Evolutionary conservation across 2,113 vertebrate species (phyloP).

Genomic region (Cyanoliseus patagonus): DNA sequence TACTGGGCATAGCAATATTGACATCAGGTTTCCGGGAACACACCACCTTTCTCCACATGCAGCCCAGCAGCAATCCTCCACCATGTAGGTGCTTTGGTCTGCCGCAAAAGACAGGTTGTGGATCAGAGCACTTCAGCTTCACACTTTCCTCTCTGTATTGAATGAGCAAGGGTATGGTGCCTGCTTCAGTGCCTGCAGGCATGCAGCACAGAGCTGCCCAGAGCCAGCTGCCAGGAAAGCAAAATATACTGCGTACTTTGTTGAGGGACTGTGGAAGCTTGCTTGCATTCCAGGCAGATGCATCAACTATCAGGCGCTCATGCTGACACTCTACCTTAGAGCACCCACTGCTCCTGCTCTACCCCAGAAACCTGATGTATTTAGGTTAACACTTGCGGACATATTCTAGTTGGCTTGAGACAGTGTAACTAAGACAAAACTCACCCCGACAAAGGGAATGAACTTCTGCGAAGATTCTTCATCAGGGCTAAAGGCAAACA

Average conservation of each 20-base stretch:
- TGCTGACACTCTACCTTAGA: neutral
- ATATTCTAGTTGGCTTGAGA: neutral
- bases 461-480: slow-evolving; percentile 98
- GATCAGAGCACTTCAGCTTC: neutral
- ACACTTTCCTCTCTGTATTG: neutral
- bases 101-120: neutral
- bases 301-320: neutral
- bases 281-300: neutral
- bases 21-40: neutral
- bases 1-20: neutral
- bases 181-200: neutral
- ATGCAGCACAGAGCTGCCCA: neutral
- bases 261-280: neutral
- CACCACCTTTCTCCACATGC: neutral
- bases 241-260: neutral
- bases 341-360: neutral
- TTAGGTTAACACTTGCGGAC: neutral
- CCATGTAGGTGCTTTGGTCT: neutral
- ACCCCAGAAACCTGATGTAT: neutral
- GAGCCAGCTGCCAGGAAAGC: neutral
- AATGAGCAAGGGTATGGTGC: neutral
- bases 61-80: neutral
- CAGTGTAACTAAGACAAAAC: neutral
- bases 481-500: slow-evolving; percentile 82
- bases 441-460: slow-evolving; percentile 96